Conservation (phyloP, 2,113 vertebrate species). For the Vanacampus margaritifer region DNA sequence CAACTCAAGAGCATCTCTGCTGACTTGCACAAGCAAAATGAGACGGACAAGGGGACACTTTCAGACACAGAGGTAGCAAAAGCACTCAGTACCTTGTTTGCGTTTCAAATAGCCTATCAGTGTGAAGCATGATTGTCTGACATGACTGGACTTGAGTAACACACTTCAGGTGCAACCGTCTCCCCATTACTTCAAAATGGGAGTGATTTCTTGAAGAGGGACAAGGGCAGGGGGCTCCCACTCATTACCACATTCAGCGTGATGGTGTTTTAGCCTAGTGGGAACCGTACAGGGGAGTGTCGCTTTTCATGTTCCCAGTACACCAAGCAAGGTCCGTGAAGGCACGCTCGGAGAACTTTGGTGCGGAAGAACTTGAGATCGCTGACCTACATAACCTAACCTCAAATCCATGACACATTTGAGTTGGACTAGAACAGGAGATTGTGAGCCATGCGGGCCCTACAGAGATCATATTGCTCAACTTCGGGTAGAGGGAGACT, state of each 20-base stretch:
- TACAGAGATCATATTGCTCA: neutral
- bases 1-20: constrained; percentile 58
- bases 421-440: neutral
- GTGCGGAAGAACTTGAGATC: neutral
- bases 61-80: neutral
- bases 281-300: neutral
- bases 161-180: neutral
- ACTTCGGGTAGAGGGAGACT: neutral
- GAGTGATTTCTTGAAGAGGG: neutral
- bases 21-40: constrained; percentile 53
- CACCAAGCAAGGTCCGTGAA: neutral
- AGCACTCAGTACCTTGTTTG: neutral
- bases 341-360: neutral
- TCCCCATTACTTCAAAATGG: neutral
- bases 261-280: neutral
- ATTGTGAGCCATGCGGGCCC: neutral
- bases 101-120: too few relatives aligned
- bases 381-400: neutral
- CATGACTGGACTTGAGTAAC: too few relatives aligned
- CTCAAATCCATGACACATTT: neutral
- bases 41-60: constrained; percentile 10
- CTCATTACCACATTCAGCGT: neutral
- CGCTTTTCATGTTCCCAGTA: neutral
- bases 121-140: neutral
- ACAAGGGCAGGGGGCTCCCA: neutral